These are phyloP conservation scores for Peucedramus taeniatus DNA, from an alignment of 2,113 vertebrate species.

Conservation along the genomic window DNA sequence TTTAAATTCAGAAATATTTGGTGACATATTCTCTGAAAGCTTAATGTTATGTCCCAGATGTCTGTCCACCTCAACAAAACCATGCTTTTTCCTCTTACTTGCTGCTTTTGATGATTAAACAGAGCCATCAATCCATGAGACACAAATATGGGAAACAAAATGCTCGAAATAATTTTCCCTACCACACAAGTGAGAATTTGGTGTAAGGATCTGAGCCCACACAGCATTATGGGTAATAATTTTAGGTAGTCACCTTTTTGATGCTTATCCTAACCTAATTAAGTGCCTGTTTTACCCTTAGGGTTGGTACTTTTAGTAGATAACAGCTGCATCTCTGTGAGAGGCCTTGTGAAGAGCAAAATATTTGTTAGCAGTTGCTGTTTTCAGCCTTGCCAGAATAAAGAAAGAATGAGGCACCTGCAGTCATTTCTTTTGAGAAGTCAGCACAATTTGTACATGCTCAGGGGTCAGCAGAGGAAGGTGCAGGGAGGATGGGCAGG, in stretches of 20 bases:
- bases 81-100: neutral
- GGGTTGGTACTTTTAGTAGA: conserved; percentile 36
- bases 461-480: neutral
- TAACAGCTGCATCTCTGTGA: conserved; percentile 54
- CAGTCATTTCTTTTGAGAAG: conserved; percentile 35
- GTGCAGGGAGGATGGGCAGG: neutral
- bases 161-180: neutral
- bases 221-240: neutral
- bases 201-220: conserved; percentile 5
- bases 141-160: neutral
- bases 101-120: neutral
- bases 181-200: neutral
- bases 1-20: neutral
- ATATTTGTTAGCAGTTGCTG: conserved; percentile 56
- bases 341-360: conserved; percentile 54
- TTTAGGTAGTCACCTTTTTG: conserved; percentile 29
- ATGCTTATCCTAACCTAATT: conserved; percentile 50
- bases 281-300: conserved; percentile 37
- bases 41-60: neutral
- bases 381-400: conserved; percentile 60
- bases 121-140: neutral
- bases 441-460: conserved; percentile 26
- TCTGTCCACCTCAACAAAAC: neutral
- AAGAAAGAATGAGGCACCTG: conserved; percentile 53
- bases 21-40: neutral